Conservation (phyloP, 2,113 vertebrate species). For the Verasper variegatus region DNA sequence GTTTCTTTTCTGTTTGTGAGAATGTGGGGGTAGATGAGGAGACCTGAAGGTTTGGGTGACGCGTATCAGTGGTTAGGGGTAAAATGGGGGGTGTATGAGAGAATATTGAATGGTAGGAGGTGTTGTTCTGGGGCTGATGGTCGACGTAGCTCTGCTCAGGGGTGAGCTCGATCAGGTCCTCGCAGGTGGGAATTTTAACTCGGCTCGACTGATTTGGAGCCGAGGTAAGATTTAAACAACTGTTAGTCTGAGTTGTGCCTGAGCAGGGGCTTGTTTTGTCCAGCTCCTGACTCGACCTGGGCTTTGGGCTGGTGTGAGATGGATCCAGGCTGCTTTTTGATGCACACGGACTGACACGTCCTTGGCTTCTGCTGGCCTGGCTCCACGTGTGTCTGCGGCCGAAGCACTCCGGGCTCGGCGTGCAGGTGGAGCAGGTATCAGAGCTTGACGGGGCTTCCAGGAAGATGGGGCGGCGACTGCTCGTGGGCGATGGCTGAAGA, state of each 20-base stretch:
- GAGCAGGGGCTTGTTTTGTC: constrained; percentile 39
- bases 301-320: constrained; percentile 19
- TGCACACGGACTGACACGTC: constrained; percentile 68
- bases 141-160: constrained; percentile 31
- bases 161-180: constrained; percentile 60
- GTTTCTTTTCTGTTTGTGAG: constrained; percentile 21
- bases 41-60: constrained; percentile 50
- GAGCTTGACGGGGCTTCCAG: constrained; percentile 84
- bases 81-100: constrained; percentile 76
- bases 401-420: constrained; percentile 74
- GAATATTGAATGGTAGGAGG: constrained; percentile 76
- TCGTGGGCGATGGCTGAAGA: constrained; percentile 85
- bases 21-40: constrained; percentile 26
- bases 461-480: constrained; percentile 85
- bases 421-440: constrained; percentile 90
- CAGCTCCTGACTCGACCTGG: constrained; percentile 1
- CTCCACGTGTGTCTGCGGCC: constrained; percentile 49
- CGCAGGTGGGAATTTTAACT: constrained; percentile 56
- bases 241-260: constrained; percentile 21
- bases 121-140: constrained; percentile 68
- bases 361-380: constrained; percentile 40
- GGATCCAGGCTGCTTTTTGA: constrained; percentile 63
- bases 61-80: constrained; percentile 67
- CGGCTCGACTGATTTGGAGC: constrained; percentile 30
- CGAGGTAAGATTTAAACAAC: constrained; percentile 18